A percentile compares a stretch with the other conserved stretches of the same genome.
Conservation (phyloP, 2,113 vertebrate genomes). For the Leucopsar rothschildi region DNA sequence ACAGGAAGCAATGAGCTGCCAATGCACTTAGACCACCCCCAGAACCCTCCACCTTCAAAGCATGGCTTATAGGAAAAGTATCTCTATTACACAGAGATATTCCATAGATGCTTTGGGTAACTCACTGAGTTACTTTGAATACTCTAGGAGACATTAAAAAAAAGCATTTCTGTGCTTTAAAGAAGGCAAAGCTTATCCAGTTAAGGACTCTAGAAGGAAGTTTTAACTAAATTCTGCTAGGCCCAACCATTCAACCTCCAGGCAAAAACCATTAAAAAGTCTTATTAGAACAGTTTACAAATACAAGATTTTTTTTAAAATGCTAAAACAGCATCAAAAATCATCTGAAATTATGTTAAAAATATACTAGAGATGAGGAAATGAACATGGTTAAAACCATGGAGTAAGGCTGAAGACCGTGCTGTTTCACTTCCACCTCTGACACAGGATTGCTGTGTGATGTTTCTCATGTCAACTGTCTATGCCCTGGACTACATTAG, state of each 20-base stretch:
- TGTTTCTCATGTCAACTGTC: neutral
- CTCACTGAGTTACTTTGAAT: neutral
- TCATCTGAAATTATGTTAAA: neutral
- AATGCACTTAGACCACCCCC: neutral
- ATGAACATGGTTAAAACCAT: neutral
- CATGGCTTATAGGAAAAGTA: neutral
- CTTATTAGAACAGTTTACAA: neutral
- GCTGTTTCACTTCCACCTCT: neutral
- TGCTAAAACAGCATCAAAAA: neutral
- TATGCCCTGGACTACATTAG: neutral
- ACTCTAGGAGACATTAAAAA: neutral
- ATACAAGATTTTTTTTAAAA: neutral
- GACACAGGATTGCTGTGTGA: neutral
- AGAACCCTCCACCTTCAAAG: neutral
- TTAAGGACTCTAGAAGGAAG: neutral
- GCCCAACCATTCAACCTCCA: neutral
- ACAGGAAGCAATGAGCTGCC: neutral
- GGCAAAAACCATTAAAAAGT: neutral
- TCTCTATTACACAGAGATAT: neutral
- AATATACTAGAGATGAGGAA: neutral
- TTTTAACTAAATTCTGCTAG: neutral
- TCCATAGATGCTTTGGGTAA: neutral
- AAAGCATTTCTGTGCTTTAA: neutral
- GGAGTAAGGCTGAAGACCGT: neutral
- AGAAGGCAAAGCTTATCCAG: neutral